Evolutionary conservation across 2,888 invertebrate species (phyloP).

Genomic region (Sussaba pulchella): DNA sequence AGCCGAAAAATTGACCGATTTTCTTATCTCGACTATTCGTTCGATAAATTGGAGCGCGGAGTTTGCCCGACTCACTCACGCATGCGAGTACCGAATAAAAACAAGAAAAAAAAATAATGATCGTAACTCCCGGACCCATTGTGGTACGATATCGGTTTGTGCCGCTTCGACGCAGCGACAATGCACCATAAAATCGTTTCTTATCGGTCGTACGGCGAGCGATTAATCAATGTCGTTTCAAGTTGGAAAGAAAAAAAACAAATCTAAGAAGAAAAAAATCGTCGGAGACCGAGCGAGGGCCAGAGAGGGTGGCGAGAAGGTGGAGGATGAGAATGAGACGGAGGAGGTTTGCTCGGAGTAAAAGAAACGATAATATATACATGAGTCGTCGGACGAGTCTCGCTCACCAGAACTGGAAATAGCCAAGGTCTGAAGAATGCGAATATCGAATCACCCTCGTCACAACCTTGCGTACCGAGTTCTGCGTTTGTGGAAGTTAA

Average conservation of each 20-base stretch:
- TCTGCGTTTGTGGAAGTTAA: background rate
- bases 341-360: background rate
- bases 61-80: constrained; percentile 5
- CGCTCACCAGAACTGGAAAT: constrained; percentile 8
- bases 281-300: too few relatives aligned
- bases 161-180: constrained; percentile 57
- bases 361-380: background rate
- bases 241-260: too few relatives aligned
- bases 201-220: constrained; percentile 48
- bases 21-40: background rate
- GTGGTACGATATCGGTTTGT: constrained; percentile 30
- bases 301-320: constrained; percentile 2
- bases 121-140: too few relatives aligned
- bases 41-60: constrained; percentile 9
- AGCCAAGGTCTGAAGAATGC: constrained; percentile 20
- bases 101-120: too few relatives aligned
- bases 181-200: constrained; percentile 67
- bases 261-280: constrained; percentile 6
- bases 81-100: constrained; percentile 24
- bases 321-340: background rate
- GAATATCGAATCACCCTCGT: constrained; percentile 31
- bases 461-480: constrained; percentile 12
- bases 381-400: constrained; percentile 20
- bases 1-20: background rate
- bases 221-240: constrained; percentile 62